A percentile compares a stretch with the other conserved stretches of the same genome.
phyloP scores from a whole-genome alignment of 2,888 invertebrate species.

The Polyommatus icarus region DNA sequence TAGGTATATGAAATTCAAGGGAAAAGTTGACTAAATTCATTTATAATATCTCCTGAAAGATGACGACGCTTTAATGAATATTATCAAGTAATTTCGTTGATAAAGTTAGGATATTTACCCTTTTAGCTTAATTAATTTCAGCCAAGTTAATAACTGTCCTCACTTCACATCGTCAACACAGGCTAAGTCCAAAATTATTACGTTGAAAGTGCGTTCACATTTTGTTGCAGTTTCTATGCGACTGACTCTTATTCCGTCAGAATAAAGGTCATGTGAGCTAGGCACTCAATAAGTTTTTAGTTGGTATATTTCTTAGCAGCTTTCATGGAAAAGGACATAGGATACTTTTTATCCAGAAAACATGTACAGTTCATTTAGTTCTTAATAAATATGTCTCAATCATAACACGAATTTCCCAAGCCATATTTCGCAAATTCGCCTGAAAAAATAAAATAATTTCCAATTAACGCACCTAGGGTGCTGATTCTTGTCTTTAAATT shows the following conservation, averaged over 20 bases:
- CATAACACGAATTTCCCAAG: no score
- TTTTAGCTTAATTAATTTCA: conserved; percentile 24
- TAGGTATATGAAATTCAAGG: neutral
- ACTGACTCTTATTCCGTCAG: neutral
- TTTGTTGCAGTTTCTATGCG: neutral
- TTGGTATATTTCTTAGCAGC: no score
- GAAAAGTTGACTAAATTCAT: neutral
- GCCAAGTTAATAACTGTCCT: neutral
- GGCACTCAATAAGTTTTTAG: neutral
- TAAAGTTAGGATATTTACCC: conserved; percentile 16
- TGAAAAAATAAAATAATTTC: neutral
- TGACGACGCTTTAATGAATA: conserved; percentile 16
- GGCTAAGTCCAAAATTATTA: neutral
- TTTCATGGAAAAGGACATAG: no score
- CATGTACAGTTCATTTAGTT: no score
- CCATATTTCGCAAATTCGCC: no score
- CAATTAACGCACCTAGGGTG: neutral
- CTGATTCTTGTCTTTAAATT: neutral
- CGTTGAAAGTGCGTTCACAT: neutral
- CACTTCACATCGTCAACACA: neutral
- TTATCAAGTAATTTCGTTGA: conserved; percentile 18
- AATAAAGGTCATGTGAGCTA: neutral
- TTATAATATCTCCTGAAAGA: neutral
- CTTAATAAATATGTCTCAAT: no score
- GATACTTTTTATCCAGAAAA: no score